These are phyloP conservation scores for Hylomyscus alleni DNA, from an alignment of 2,797 vertebrate genomes.

Conservation along the genomic window DNA sequence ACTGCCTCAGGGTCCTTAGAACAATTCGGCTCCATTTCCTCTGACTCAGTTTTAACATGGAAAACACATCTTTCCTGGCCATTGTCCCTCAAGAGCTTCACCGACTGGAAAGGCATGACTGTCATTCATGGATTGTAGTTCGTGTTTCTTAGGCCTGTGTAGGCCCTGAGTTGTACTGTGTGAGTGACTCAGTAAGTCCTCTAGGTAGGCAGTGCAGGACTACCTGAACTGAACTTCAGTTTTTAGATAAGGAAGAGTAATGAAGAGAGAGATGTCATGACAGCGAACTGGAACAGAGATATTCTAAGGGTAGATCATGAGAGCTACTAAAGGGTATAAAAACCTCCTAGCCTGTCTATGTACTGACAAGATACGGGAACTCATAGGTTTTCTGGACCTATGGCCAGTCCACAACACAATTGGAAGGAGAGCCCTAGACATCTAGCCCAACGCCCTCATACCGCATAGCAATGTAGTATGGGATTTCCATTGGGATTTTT, in stretches of 20 bases:
- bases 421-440: not conserved
- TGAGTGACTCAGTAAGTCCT: not conserved
- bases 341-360: not conserved
- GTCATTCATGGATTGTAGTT: not conserved
- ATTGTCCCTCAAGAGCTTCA: not conserved
- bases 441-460: not conserved
- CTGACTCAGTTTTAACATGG: not conserved
- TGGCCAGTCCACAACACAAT: not conserved
- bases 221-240: not conserved
- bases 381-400: not conserved
- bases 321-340: not conserved
- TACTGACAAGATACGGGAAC: not conserved
- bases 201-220: not conserved
- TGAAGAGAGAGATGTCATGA: not conserved
- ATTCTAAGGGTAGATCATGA: not conserved
- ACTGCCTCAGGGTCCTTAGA: not conserved
- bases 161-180: not conserved
- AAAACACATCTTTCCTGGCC: not conserved
- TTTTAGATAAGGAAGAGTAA: not conserved
- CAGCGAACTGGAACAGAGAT: not conserved
- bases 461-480: not conserved
- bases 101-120: not conserved
- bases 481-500: constrained; percentile 25
- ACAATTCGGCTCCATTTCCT: not conserved
- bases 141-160: not conserved